Conservation (phyloP, 1,140 invertebrate species). For the Campoletis sonorensis region DNA sequence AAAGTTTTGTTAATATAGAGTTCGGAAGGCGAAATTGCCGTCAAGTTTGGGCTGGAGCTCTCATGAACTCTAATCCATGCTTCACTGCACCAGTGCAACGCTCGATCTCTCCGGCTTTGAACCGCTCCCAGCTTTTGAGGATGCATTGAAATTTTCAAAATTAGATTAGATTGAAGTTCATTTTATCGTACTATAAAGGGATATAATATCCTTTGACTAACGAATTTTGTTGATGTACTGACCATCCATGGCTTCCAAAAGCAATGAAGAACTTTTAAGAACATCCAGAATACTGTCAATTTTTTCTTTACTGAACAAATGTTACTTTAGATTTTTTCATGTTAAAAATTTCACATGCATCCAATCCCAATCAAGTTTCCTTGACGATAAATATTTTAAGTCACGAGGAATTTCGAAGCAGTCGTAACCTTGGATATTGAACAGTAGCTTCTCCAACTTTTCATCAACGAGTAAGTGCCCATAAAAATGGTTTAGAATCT, state of each 20-base stretch:
- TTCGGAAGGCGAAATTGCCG: not conserved
- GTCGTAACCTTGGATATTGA: not conserved
- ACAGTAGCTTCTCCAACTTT: not conserved
- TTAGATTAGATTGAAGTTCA: not conserved
- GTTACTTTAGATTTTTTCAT: not conserved
- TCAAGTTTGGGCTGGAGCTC: not conserved
- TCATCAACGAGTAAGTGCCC: not conserved
- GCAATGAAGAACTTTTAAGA: too few relatives aligned
- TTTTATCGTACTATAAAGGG: not conserved
- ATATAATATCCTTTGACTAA: not conserved
- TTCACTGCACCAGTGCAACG: too few relatives aligned
- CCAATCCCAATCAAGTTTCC: not conserved
- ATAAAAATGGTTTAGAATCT: not conserved
- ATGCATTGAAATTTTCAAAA: conserved; percentile 8
- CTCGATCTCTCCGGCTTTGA: not conserved
- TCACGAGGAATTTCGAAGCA: not conserved
- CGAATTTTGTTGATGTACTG: too few relatives aligned
- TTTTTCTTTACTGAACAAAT: not conserved
- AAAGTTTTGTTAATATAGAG: too few relatives aligned
- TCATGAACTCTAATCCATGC: not conserved
- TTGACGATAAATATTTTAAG: not conserved
- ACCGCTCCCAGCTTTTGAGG: not conserved
- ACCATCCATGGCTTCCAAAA: too few relatives aligned
- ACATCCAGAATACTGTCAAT: too few relatives aligned
- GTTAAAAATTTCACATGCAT: not conserved